Evolutionary conservation across 2,797 vertebrate genomes (phyloP).

Genomic region (Momotus momota): DNA sequence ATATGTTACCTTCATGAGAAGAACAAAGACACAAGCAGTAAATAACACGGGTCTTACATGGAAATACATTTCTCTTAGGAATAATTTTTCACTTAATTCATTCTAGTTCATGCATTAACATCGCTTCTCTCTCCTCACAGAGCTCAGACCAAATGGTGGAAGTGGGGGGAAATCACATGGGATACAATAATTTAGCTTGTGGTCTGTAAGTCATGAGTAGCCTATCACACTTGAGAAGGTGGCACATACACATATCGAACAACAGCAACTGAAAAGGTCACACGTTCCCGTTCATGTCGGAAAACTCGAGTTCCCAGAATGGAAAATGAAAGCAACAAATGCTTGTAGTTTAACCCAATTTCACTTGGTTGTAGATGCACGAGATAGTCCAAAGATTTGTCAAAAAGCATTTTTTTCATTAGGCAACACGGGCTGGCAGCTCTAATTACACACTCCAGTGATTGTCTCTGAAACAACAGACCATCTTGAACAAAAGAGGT

Average conservation of each 20-base stretch:
- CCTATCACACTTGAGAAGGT: not conserved
- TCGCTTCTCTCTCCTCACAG: not conserved
- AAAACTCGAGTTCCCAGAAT: not conserved
- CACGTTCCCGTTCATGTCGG: not conserved
- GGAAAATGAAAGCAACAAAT: not conserved
- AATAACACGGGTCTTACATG: not conserved
- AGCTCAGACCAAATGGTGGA: not conserved
- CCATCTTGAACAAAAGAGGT: not conserved
- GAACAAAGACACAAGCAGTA: not conserved
- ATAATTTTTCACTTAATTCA: not conserved
- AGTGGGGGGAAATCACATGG: not conserved
- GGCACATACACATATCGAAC: not conserved
- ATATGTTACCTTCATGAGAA: not conserved
- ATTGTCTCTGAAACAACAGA: not conserved
- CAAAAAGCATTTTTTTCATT: not conserved
- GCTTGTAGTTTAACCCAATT: not conserved
- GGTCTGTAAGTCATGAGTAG: not conserved
- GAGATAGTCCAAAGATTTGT: not conserved
- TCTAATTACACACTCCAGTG: not conserved
- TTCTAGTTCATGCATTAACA: not conserved
- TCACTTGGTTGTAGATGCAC: not conserved
- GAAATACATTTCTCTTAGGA: not conserved
- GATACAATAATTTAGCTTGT: not conserved
- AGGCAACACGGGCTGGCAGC: not conserved
- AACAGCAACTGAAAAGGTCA: not conserved